phyloP scores from a whole-genome alignment of 2,797 vertebrate species.

The Cryptoprocta ferox region DNA sequence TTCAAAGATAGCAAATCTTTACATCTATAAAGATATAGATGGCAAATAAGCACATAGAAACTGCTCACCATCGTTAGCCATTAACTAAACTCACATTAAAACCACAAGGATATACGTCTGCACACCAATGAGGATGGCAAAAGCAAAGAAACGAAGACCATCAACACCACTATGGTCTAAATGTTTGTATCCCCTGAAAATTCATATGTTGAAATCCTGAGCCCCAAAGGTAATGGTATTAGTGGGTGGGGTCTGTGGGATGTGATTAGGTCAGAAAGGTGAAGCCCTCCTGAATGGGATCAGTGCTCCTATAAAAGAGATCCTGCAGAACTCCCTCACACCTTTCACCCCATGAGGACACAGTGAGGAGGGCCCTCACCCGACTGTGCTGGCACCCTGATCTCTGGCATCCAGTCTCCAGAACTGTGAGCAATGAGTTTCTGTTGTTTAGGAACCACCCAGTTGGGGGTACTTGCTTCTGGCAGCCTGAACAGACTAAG shows the following conservation, averaged over 20 bases:
- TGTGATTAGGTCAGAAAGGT: not conserved
- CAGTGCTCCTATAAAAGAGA: not conserved
- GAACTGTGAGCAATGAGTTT: not conserved
- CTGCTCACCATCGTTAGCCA: not conserved
- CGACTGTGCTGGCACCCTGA: not conserved
- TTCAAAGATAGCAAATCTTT: too few relatives aligned
- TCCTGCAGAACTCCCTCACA: not conserved
- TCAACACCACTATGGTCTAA: not conserved
- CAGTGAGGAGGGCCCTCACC: too few relatives aligned
- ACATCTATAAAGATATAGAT: not conserved
- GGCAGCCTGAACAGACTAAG: not conserved
- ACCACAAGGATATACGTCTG: not conserved
- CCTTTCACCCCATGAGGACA: not conserved
- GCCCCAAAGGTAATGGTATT: not conserved
- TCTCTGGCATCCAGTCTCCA: not conserved
- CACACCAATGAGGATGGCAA: not conserved
- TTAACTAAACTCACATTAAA: not conserved
- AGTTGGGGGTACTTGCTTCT: rapidly evolving
- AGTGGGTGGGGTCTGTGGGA: not conserved
- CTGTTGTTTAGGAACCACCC: too few relatives aligned
- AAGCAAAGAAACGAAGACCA: not conserved
- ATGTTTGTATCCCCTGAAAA: not conserved
- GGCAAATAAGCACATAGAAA: not conserved
- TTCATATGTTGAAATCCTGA: not conserved
- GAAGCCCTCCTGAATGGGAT: not conserved